A percentile compares a stretch with the other conserved stretches of the same genome.
Evolutionary conservation across 2,797 vertebrate genomes (phyloP).

Genomic region (Enteromius trimaculatus): DNA sequence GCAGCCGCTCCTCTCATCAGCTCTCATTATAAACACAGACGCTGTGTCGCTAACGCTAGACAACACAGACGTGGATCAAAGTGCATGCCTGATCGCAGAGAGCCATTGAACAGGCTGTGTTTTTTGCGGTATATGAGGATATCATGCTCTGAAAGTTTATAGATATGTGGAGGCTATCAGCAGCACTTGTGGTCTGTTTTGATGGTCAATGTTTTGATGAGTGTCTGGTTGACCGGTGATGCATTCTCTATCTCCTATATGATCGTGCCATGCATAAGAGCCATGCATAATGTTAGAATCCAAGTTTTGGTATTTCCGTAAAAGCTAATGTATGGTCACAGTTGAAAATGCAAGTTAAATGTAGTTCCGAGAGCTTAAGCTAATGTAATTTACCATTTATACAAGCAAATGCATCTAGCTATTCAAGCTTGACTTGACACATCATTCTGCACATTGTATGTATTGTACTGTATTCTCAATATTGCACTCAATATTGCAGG

Average conservation of each 20-base stretch:
- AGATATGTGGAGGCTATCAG: conserved; percentile 14
- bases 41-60: conserved; percentile 9
- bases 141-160: conserved; percentile 21
- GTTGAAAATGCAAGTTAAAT: not conserved
- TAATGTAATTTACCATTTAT: not conserved
- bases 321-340: conserved; percentile 17
- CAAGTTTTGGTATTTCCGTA: not conserved
- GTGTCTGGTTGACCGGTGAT: conserved; percentile 30
- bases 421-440: conserved; percentile 1
- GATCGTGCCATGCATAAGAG: conserved; percentile 4
- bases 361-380: not conserved
- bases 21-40: conserved; percentile 40
- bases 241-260: conserved; percentile 20
- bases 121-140: conserved; percentile 2
- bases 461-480: not conserved
- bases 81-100: conserved; percentile 15
- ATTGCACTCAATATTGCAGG: not conserved
- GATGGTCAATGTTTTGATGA: conserved; percentile 18
- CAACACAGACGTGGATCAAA: conserved; percentile 35
- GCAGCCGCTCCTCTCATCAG: conserved; percentile 23
- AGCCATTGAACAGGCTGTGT: not conserved
- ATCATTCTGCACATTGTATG: not conserved
- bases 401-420: not conserved
- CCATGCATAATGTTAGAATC: not conserved
- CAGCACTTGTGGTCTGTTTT: conserved; percentile 39